phyloP scores from a whole-genome alignment of 2,113 vertebrate species.

The Cavia porcellus region DNA sequence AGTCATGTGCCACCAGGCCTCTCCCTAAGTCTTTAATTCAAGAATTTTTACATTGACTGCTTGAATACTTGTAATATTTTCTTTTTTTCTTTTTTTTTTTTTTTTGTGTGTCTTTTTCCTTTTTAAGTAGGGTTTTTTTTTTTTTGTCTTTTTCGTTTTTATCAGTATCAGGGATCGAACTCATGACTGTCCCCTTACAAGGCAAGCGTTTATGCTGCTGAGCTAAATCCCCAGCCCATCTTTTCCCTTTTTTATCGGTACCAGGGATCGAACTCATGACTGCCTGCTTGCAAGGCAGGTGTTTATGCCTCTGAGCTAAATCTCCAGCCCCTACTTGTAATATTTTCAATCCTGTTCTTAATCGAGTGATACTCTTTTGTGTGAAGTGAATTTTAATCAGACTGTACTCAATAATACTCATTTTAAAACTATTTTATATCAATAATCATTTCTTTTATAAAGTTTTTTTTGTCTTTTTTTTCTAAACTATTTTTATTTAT shows the following conservation, averaged over 20 bases:
- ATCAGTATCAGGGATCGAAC: too few relatives aligned
- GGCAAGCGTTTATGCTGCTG: too few relatives aligned
- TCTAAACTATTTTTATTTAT: slow-evolving; percentile 43
- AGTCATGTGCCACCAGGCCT: not conserved
- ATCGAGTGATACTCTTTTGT: not conserved
- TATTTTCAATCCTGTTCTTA: slow-evolving; percentile 34
- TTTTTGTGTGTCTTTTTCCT: too few relatives aligned
- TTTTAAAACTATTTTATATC: slow-evolving; percentile 54
- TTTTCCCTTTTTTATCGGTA: too few relatives aligned
- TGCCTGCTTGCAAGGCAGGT: too few relatives aligned
- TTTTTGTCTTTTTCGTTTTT: too few relatives aligned
- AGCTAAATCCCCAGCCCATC: too few relatives aligned
- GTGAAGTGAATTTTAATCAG: slow-evolving; percentile 33
- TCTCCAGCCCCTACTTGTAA: not conserved
- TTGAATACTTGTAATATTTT: slow-evolving; percentile 22
- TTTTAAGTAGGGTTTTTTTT: too few relatives aligned
- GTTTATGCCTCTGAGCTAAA: too few relatives aligned
- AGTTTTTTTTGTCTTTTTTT: not conserved
- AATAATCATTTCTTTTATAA: not conserved
- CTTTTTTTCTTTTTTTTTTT: not conserved
- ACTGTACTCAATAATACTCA: slow-evolving; percentile 12
- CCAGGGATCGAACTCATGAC: too few relatives aligned
- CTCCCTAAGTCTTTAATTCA: not conserved
- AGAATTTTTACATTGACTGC: slow-evolving; percentile 24
- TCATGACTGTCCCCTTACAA: too few relatives aligned